Percentiles rank a stretch among this genome's conserved stretches.
These are phyloP conservation scores for Calliopum simillimum DNA, from an alignment of 2,888 invertebrate genomes.

Conservation along the genomic window DNA sequence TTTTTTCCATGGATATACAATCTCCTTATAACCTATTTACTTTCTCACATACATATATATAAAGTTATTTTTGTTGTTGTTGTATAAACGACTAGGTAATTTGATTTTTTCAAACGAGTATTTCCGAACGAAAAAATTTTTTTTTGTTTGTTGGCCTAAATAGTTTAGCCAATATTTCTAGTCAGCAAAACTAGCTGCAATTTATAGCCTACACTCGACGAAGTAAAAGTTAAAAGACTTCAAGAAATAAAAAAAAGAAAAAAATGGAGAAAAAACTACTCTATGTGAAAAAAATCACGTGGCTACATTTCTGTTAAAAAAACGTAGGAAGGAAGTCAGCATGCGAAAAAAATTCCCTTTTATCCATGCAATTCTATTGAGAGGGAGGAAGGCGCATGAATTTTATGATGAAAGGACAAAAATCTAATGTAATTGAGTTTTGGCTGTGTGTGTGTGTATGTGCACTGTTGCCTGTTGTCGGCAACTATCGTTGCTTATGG, in stretches of 20 bases:
- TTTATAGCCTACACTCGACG: background rate
- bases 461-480: background rate
- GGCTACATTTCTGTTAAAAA: background rate
- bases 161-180: background rate
- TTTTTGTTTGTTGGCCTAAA: background rate
- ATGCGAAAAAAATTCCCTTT: background rate
- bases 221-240: background rate
- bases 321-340: background rate
- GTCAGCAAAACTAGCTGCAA: conserved; percentile 2
- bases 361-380: too few species aligned
- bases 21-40: too few species aligned
- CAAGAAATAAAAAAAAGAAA: background rate
- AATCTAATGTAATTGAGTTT: conserved; percentile 23
- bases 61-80: background rate
- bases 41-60: too few species aligned
- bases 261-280: background rate
- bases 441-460: conserved; percentile 26
- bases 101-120: background rate
- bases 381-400: too few species aligned
- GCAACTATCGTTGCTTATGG: background rate
- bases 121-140: too few species aligned
- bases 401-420: conserved; percentile 18
- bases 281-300: background rate
- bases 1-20: too few species aligned
- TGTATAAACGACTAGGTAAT: background rate